phyloP scores from a whole-genome alignment of 30 jellyfish, hydroid and myxozoan genomes.

The Cassiopea xamachana region DNA sequence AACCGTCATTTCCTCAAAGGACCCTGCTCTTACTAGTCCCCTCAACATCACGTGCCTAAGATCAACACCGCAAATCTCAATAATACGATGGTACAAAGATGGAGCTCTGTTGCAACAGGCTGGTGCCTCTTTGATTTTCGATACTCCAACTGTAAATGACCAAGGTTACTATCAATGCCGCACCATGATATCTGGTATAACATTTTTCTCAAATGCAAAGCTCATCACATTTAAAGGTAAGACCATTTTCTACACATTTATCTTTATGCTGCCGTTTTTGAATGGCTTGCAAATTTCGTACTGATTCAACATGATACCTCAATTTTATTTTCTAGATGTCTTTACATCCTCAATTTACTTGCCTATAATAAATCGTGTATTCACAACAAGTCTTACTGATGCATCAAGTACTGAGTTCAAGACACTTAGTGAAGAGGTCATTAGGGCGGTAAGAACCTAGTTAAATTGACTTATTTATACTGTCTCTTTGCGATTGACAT shows the following conservation, averaged over 20 bases:
- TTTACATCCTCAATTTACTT: constrained; percentile 20
- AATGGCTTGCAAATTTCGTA: too few relatives aligned
- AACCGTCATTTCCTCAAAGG: background rate
- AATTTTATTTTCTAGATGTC: background rate
- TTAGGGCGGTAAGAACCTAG: background rate
- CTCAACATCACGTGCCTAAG: constrained; percentile 31
- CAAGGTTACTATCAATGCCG: constrained; percentile 48
- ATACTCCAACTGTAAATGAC: background rate
- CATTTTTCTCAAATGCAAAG: background rate
- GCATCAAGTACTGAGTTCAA: constrained; percentile 18
- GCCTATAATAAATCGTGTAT: constrained; percentile 1
- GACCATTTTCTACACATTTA: background rate
- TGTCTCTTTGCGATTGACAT: too few relatives aligned
- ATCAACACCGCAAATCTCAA: background rate
- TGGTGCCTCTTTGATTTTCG: background rate
- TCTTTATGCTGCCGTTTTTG: background rate
- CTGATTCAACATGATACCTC: too few relatives aligned
- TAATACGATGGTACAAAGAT: constrained; percentile 44
- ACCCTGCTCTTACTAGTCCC: background rate
- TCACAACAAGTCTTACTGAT: constrained; percentile 16
- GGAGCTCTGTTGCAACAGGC: constrained; percentile 13
- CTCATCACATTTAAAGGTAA: constrained; percentile 35
- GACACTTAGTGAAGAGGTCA: constrained; percentile 5
- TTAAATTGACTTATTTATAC: background rate
- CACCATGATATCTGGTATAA: background rate